Conservation (phyloP, 2,797 vertebrate genomes). For the Crypturellus tataupa region DNA sequence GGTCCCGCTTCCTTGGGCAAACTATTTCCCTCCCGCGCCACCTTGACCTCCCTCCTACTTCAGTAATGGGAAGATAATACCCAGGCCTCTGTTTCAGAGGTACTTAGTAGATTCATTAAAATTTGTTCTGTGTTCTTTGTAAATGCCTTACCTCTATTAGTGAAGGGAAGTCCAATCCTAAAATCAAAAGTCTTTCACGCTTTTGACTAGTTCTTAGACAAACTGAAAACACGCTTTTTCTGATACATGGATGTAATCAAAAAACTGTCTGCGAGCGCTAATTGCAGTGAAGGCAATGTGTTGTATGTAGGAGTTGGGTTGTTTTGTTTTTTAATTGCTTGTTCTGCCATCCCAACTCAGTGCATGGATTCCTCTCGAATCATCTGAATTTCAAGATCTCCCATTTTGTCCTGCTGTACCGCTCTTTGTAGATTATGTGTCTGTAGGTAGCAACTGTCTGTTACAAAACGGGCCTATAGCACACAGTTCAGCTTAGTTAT, state of each 20-base stretch:
- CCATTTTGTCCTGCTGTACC: neutral
- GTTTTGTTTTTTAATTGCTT: neutral
- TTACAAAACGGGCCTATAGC: neutral
- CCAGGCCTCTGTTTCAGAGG: neutral
- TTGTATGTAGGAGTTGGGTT: neutral
- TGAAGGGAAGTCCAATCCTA: neutral
- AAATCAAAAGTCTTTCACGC: neutral
- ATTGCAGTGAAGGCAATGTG: neutral
- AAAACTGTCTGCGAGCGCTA: neutral
- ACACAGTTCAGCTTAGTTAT: neutral
- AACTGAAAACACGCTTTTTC: neutral
- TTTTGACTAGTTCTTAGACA: neutral
- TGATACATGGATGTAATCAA: neutral
- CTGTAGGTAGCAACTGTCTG: neutral
- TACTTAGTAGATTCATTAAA: neutral
- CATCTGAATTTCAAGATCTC: neutral
- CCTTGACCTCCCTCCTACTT: rapidly evolving
- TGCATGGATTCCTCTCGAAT: neutral
- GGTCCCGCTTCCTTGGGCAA: neutral
- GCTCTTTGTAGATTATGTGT: neutral
- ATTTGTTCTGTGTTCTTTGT: neutral
- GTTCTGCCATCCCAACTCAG: neutral
- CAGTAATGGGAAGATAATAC: neutral
- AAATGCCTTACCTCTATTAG: neutral
- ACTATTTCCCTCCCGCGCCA: neutral